Base-by-base conservation (phyloP, 2,113 vertebrate genomes). In the Laticauda laticaudata region DNA sequence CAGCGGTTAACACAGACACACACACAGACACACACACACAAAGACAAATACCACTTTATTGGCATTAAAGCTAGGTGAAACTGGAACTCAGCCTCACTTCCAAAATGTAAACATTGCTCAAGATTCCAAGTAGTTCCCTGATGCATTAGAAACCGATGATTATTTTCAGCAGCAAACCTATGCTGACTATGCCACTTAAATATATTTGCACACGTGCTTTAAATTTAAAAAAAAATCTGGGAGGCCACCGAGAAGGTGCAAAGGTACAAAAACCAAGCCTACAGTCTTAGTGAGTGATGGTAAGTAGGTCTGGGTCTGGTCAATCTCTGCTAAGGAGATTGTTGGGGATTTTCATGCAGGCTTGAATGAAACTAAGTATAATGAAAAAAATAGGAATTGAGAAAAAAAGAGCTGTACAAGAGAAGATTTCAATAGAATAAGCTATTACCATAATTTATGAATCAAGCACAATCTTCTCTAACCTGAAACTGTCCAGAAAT, bases 101-200 rank as follows among this genome's bases (percentile, higher is more conserved):
- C 92, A 94, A 86, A 91, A 94, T 29, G 85, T 93, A 29, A 86
- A 48, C 91, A 92, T 12, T 43, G 0, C 0, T n/a, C 34, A 14
- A 0, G 15, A 51, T 95, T 94, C 5, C 75, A 91, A 93, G 39
- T 18, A 11, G 56, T 26, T 12, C 29, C 0, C 4, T 69, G 85
- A 12, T 18, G 6, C 23, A n/a, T 90, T 34, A 94, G 23, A 34
- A 53, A 34, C 2, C 10, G 0, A 6, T 69, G 5, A 55, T 91
- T 86, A 55, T 93, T n/a, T 91, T 51, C 14, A 91, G 48, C 4
- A 81, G 15, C 34, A 59, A 90, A 7, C 23, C 1, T 90, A 26
- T 29, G 1, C n/a, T 8, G 15, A 39, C 34, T 81, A 21, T 81
- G 75, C 18, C 75, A 81, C 34, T 81, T 81, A 81, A 81, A 81